Conservation (phyloP, 2,797 vertebrate species). For the Spinus olivaceus region DNA sequence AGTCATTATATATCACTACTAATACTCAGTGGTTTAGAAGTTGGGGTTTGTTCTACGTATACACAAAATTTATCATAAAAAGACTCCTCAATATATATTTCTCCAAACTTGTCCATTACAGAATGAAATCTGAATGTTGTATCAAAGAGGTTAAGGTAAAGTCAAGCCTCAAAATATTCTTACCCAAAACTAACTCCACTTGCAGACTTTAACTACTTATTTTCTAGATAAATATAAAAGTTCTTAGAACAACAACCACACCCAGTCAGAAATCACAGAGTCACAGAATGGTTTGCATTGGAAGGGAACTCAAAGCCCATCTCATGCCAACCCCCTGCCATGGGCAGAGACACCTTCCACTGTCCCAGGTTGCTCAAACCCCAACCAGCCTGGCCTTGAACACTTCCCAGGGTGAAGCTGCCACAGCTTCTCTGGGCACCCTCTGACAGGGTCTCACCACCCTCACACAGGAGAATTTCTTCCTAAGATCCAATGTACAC, state of each 20-base stretch:
- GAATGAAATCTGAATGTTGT: neutral
- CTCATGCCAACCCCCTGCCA: accelerated
- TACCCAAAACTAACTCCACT: neutral
- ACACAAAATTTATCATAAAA: slow-evolving; percentile 53
- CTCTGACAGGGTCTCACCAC: neutral
- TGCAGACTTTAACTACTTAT: neutral
- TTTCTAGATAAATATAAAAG: neutral
- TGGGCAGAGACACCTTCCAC: neutral
- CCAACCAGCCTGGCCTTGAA: accelerated
- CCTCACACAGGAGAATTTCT: neutral
- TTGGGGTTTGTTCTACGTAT: slow-evolving; percentile 32
- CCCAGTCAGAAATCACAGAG: neutral
- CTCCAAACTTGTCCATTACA: neutral
- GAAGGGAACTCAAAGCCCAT: neutral
- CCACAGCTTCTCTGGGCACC: neutral
- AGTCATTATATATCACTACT: slow-evolving; percentile 13
- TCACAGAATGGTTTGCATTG: neutral
- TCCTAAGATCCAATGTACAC: neutral
- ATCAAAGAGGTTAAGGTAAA: neutral
- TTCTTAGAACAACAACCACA: neutral
- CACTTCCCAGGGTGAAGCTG: neutral
- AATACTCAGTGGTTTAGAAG: slow-evolving; percentile 54
- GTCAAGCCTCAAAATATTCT: neutral
- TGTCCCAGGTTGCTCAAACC: accelerated
- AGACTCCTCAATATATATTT: slow-evolving; percentile 36